Evolutionary conservation across 2,113 vertebrate species (phyloP), one percentile per base, ranked within the genome.

Genomic region (Pollimyrus isidori): DNA sequence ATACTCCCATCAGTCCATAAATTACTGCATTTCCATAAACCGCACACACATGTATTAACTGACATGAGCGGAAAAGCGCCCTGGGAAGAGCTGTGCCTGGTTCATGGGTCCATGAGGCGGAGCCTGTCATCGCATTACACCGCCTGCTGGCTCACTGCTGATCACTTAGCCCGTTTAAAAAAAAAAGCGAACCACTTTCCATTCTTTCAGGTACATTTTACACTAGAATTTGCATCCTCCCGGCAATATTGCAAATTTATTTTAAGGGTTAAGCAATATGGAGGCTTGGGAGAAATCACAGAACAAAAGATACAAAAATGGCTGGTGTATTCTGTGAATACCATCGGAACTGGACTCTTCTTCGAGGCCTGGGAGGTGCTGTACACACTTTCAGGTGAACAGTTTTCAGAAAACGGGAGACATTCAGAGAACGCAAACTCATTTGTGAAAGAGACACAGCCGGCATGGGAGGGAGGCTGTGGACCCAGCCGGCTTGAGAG

Each of bases 401-500:
- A 46, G 52, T 52, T 45, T 83, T 80, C 56, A 85, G 30, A 48
- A 58, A 94, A 89, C 91, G 91, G 91, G 92, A 93, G 92, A 93
- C 90, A 94, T 93, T 95, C 94, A 95, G 93, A 91, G 93, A 94
- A 95, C 58, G 87, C n/a, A 88, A 62, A 92, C 94, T 96, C 95
- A 96, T 95, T 93, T 96, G 96, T 96, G 95, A 95, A 97, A 97
- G 96, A 94, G 96, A 97, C 98, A 98, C 97, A 98, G 97, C 97
- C 96, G 93, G 95, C 95, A 90, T 93, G 90, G 91, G 42, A 52
- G 86, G 94, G 42, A 95, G 93, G 95, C 95, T 95, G 94, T 95
- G 95, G 95, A 94, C 90, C 92, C 91, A 94, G 90, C 91, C 62
- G n/a, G n/a, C n/a, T n/a, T n/a, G n/a, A n/a, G n/a, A n/a, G n/a